Evolutionary conservation across 2,797 vertebrate species (phyloP).

Genomic region (Mus minutoides): DNA sequence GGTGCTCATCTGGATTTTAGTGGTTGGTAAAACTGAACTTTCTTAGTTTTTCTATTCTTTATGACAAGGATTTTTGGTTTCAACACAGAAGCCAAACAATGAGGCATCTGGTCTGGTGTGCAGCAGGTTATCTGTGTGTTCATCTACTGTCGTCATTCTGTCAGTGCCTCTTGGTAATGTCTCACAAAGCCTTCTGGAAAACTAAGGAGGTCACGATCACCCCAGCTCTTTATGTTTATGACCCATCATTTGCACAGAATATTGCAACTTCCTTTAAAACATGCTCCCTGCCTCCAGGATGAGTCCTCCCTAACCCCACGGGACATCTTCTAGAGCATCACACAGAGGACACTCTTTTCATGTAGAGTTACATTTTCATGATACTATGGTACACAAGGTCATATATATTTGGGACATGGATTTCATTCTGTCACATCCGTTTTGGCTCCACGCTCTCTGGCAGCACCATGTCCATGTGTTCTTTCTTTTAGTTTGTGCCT

Average conservation of each 20-base stretch:
- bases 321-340: not conserved
- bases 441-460: not conserved
- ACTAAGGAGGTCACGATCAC: conserved; percentile 25
- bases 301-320: not conserved
- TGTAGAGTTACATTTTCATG: not conserved
- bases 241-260: conserved; percentile 43
- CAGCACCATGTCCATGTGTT: rapidly evolving
- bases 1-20: not conserved
- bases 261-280: conserved; percentile 41
- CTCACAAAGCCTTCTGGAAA: conserved; percentile 39
- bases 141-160: conserved; percentile 12
- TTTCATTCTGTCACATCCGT: not conserved
- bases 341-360: not conserved
- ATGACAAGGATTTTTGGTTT: conserved; percentile 49
- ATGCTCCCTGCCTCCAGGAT: not conserved
- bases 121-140: not conserved
- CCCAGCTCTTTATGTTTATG: conserved; percentile 42
- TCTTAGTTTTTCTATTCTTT: conserved; percentile 37
- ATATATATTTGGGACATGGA: not conserved
- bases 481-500: not conserved
- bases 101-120: conserved; percentile 4
- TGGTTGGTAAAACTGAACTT: not conserved
- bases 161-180: not conserved
- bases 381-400: not conserved
- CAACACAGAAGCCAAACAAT: conserved; percentile 21